Percentiles rank a stretch among this genome's conserved stretches.
phyloP scores from a whole-genome alignment of 1,140 invertebrate genomes.

The Platorchestia sp. region DNA sequence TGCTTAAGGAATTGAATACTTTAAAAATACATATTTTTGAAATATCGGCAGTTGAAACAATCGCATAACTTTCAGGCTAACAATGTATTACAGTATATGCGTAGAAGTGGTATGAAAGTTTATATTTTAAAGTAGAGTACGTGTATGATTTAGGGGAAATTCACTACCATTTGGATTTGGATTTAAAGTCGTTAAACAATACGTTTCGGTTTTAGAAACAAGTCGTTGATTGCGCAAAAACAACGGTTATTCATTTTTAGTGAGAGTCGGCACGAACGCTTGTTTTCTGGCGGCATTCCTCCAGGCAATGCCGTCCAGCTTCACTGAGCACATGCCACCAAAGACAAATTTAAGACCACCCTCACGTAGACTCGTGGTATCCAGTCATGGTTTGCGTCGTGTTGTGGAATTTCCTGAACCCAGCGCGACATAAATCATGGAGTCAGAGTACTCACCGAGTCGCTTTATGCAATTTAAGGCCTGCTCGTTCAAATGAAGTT shows the following conservation, averaged over 20 bases:
- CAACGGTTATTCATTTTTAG: background rate
- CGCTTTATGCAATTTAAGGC: background rate
- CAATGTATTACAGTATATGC: background rate
- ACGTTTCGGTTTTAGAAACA: background rate
- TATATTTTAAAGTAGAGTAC: background rate
- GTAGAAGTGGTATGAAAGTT: background rate
- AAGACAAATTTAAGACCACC: constrained; percentile 25
- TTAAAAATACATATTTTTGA: background rate
- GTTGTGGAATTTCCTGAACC: constrained; percentile 4
- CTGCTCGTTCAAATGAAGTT: constrained; percentile 13
- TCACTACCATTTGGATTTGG: background rate
- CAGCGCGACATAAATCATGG: background rate
- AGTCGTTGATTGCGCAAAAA: background rate
- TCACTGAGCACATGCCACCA: background rate
- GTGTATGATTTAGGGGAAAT: background rate
- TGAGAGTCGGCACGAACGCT: background rate
- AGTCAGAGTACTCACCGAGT: background rate
- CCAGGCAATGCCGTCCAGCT: background rate
- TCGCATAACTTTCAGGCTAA: background rate
- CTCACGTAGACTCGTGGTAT: background rate
- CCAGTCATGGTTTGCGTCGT: background rate
- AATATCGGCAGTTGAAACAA: background rate
- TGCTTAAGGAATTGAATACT: background rate
- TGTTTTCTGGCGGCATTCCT: background rate
- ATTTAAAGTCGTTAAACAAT: background rate